These are phyloP conservation scores for Capreolus pygargus DNA, from an alignment of 2,113 vertebrate genomes.

Conservation along the genomic window DNA sequence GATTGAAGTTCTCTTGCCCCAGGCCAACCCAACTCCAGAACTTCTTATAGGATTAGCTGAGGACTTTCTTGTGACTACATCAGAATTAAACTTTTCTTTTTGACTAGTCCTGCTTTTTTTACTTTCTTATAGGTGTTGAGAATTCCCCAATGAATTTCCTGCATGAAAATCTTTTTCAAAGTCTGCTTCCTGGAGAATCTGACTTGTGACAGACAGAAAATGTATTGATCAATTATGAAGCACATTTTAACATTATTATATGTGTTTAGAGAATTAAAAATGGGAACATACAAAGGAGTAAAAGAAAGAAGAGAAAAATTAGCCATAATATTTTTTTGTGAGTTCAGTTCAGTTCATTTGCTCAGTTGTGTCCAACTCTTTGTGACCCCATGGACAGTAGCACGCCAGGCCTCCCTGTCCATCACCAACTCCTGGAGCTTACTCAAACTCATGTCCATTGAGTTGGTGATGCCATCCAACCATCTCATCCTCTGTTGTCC, in stretches of 20 bases:
- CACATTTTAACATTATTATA: background rate
- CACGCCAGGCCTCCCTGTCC: background rate
- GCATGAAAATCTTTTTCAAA: background rate
- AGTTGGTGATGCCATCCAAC: background rate
- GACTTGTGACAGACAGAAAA: background rate
- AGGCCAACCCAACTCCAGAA: background rate
- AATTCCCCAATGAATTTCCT: background rate
- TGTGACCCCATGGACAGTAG: rapidly evolving
- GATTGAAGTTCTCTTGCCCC: background rate
- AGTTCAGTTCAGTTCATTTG: background rate
- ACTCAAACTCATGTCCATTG: background rate
- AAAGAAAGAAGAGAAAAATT: background rate
- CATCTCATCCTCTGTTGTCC: background rate
- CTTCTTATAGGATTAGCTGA: background rate
- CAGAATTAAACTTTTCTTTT: background rate
- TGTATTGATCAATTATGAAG: background rate
- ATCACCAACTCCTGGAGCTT: rapidly evolving
- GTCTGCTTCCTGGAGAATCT: background rate
- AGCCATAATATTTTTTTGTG: background rate
- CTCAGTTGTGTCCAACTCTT: background rate
- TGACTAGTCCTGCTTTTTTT: background rate
- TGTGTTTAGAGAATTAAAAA: background rate
- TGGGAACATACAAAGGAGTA: background rate
- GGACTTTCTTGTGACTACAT: background rate
- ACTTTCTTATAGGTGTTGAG: background rate